Conservation (phyloP, 1,140 invertebrate genomes). For the Akabosia matsudoensis region DNA sequence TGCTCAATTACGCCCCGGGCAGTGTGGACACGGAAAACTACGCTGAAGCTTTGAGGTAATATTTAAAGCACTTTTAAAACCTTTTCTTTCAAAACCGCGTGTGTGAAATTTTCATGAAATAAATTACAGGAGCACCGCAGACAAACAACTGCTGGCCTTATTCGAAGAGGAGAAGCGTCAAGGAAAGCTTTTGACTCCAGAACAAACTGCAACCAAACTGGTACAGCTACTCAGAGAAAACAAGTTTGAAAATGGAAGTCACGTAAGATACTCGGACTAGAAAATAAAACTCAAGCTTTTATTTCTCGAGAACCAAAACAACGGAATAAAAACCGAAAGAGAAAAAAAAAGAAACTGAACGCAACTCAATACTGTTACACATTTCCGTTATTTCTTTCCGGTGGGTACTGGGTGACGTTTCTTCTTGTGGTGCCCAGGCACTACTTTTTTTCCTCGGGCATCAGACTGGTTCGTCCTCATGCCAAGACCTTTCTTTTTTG, state of each 20-base stretch:
- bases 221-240: constrained; percentile 66
- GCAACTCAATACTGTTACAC: too few species aligned
- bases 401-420: too few species aligned
- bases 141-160: constrained; percentile 59
- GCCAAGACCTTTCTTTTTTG: too few species aligned
- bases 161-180: constrained; percentile 61
- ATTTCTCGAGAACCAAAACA: neutral
- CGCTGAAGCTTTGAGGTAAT: constrained; percentile 59
- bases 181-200: constrained; percentile 67
- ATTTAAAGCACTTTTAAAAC: too few species aligned
- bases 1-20: constrained; percentile 90
- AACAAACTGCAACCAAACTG: constrained; percentile 71
- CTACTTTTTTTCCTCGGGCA: too few species aligned
- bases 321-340: too few species aligned
- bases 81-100: too few species aligned
- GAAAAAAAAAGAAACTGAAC: too few species aligned
- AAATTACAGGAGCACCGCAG: constrained; percentile 55
- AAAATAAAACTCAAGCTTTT: neutral
- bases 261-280: constrained; percentile 80
- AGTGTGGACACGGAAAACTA: constrained; percentile 90
- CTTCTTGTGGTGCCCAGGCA: too few species aligned
- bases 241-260: constrained; percentile 74
- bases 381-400: too few species aligned
- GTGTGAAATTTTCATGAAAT: too few species aligned
- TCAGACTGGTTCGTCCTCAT: too few species aligned